phyloP scores from a whole-genome alignment of 1,140 invertebrate species.

The Hydropsyche tenuis region DNA sequence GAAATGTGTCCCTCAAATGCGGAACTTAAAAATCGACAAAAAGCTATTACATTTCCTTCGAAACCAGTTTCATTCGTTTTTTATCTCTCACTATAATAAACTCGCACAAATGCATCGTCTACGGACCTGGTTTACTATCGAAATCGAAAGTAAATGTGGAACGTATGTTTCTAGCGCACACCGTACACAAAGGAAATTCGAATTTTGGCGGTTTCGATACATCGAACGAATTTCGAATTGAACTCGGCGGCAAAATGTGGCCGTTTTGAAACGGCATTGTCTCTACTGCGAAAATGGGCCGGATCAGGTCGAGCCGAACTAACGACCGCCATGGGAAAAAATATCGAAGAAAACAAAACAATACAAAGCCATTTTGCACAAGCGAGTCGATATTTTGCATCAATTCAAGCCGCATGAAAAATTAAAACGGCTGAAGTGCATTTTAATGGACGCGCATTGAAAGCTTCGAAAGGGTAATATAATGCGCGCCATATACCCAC shows the following conservation, averaged over 20 bases:
- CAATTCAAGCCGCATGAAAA: not conserved
- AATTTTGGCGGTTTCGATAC: too few relatives aligned
- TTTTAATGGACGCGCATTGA: not conserved
- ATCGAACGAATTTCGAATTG: too few relatives aligned
- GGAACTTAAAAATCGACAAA: not conserved
- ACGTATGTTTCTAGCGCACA: not conserved
- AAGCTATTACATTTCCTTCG: not conserved
- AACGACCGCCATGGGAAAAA: not conserved
- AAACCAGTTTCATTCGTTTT: not conserved
- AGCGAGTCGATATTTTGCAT: not conserved
- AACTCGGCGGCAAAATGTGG: not conserved
- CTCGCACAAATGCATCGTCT: constrained; percentile 13
- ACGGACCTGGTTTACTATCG: not conserved
- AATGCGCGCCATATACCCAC: not conserved
- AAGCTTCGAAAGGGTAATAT: not conserved
- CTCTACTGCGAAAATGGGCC: not conserved
- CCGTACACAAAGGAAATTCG: too few relatives aligned
- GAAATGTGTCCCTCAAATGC: constrained; percentile 1
- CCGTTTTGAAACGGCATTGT: constrained; percentile 16
- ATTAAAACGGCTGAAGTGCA: not conserved
- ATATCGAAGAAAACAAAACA: constrained; percentile 3
- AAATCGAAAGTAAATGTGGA: constrained; percentile 18
- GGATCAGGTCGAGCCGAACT: constrained; percentile 10
- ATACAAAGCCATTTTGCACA: not conserved
- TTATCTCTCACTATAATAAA: too few relatives aligned